A percentile compares a stretch with the other conserved stretches of the same genome.
These are phyloP conservation scores for Callipepla californica DNA, from an alignment of 2,113 vertebrate species.

Conservation along the genomic window DNA sequence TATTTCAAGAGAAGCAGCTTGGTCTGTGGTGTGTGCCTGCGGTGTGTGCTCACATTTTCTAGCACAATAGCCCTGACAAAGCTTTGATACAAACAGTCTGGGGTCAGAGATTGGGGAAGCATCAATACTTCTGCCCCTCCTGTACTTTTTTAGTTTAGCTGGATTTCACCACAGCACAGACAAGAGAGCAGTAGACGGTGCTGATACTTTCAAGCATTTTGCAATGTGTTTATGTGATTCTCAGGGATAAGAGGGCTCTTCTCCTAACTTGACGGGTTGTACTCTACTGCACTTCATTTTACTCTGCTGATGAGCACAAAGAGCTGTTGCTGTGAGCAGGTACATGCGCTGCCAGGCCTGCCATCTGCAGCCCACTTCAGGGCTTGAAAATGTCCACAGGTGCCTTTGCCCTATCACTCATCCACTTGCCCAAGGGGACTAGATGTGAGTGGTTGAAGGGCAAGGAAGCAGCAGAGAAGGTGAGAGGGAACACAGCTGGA, in stretches of 20 bases:
- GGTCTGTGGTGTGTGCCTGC: accelerated
- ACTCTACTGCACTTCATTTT: not conserved
- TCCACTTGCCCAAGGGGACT: not conserved
- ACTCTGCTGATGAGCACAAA: not conserved
- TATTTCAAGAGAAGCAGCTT: not conserved
- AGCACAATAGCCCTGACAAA: not conserved
- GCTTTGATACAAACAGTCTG: not conserved
- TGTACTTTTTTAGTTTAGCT: accelerated
- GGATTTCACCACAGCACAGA: not conserved
- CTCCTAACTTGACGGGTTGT: not conserved
- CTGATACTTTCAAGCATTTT: not conserved
- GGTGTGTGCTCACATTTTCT: not conserved
- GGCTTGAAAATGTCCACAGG: not conserved
- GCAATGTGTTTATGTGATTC: not conserved
- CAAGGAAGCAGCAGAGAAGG: not conserved
- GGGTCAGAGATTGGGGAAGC: not conserved
- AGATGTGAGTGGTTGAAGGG: not conserved
- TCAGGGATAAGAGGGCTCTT: not conserved
- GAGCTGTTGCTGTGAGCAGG: not conserved
- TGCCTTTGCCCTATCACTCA: not conserved
- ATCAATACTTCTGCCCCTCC: not conserved
- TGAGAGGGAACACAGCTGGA: not conserved
- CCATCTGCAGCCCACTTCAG: not conserved
- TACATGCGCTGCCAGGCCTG: not conserved
- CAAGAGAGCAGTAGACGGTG: not conserved